These are phyloP conservation scores for Acanthurus tractus DNA, from an alignment of 2,797 vertebrate genomes.

Conservation along the genomic window DNA sequence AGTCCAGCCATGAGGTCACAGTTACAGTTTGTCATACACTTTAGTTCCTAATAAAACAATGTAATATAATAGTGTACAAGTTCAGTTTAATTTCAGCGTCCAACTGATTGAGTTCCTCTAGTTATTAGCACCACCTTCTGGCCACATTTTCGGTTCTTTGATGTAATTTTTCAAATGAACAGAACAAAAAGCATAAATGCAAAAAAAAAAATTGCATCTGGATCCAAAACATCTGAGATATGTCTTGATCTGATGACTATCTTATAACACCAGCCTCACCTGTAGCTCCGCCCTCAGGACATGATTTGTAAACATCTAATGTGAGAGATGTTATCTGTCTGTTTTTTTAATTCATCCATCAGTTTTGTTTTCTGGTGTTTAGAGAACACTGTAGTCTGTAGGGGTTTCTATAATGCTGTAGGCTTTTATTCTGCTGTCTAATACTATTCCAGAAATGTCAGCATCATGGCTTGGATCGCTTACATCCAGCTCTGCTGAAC, in stretches of 20 bases:
- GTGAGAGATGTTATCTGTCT: not conserved
- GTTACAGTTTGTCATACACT: too few species aligned
- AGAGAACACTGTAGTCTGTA: not conserved
- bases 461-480: not conserved
- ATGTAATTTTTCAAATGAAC: not conserved
- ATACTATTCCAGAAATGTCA: slow-evolving; percentile 2
- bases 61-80: too few species aligned
- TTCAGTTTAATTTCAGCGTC: not conserved
- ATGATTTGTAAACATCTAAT: not conserved
- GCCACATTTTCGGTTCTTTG: not conserved
- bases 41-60: too few species aligned
- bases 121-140: not conserved
- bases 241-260: too few species aligned
- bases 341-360: not conserved
- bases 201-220: too few species aligned
- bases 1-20: too few species aligned
- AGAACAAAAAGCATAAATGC: too few species aligned
- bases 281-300: not conserved
- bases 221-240: too few species aligned
- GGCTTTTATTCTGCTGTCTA: not conserved
- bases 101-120: not conserved
- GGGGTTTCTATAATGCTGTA: not conserved
- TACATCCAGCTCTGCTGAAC: not conserved
- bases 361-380: not conserved
- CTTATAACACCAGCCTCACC: too few species aligned